Conservation (phyloP, 1,140 invertebrate species). For the Drosophila nikananu region DNA sequence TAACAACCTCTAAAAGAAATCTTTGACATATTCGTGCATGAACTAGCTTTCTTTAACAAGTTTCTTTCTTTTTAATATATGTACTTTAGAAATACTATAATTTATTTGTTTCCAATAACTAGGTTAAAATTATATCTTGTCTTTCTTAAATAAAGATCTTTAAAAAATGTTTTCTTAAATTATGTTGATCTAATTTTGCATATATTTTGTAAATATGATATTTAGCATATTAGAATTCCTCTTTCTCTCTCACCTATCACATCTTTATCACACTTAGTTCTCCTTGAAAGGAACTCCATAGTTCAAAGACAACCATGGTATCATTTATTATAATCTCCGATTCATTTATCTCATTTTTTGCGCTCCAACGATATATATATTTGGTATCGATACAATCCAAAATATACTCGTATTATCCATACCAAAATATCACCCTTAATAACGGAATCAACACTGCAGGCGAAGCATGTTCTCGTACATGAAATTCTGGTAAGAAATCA, state of each 20-base stretch:
- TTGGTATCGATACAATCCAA: slow-evolving; percentile 30
- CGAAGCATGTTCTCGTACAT: slow-evolving; percentile 94
- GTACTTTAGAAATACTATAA: neutral
- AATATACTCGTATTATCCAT: slow-evolving; percentile 18
- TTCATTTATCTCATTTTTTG: slow-evolving; percentile 73
- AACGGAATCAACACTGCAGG: slow-evolving; percentile 85
- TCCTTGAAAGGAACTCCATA: neutral
- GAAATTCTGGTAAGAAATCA: slow-evolving; percentile 91
- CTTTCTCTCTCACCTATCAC: neutral
- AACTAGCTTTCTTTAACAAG: neutral
- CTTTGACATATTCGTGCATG: neutral
- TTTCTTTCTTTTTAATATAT: neutral
- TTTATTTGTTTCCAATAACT: neutral
- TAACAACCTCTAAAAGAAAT: neutral
- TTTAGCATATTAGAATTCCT: neutral
- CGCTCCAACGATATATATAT: slow-evolving; percentile 45
- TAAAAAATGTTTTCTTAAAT: neutral
- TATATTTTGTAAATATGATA: neutral
- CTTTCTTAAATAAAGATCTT: neutral
- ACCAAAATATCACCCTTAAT: slow-evolving; percentile 15
- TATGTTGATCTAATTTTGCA: neutral
- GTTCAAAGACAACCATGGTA: slow-evolving; percentile 14
- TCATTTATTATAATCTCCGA: slow-evolving; percentile 57
- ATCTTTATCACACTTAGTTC: neutral
- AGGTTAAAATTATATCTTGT: neutral